phyloP scores from a whole-genome alignment of 2,797 vertebrate species.

The Acipenser transmontanus region DNA sequence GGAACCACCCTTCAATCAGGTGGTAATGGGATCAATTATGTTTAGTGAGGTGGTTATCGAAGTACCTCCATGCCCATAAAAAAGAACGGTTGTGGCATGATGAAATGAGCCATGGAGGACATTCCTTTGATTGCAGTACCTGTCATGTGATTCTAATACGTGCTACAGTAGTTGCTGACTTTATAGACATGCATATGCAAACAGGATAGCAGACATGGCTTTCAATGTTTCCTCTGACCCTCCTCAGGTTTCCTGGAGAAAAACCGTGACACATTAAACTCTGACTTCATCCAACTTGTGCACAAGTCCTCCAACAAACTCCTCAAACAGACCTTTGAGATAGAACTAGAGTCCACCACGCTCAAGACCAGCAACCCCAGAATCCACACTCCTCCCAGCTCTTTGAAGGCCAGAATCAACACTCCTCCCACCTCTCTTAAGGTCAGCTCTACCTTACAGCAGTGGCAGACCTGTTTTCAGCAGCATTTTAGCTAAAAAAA shows the following conservation, averaged over 20 bases:
- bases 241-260: slow-evolving; percentile 87
- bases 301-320: slow-evolving; percentile 81
- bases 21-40: too few species aligned
- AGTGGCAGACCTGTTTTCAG: not conserved
- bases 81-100: too few species aligned
- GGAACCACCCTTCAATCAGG: too few species aligned
- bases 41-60: too few species aligned
- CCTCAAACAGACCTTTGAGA: slow-evolving; percentile 70
- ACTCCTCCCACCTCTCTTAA: slow-evolving; percentile 42
- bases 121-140: too few species aligned
- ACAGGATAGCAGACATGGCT: not conserved
- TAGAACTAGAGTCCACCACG: slow-evolving; percentile 26
- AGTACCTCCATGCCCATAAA: too few species aligned
- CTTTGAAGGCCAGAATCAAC: slow-evolving; percentile 53
- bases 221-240: slow-evolving; percentile 15
- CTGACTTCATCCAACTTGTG: slow-evolving; percentile 73
- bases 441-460: slow-evolving; percentile 32
- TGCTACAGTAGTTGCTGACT: too few species aligned
- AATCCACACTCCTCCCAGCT: slow-evolving; percentile 17
- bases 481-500: not conserved
- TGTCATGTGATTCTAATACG: too few species aligned
- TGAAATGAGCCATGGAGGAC: too few species aligned
- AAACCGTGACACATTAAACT: slow-evolving; percentile 81
- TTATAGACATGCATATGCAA: too few species aligned
- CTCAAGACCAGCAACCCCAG: slow-evolving; percentile 39